Conservation (phyloP, 1,140 invertebrate genomes). For the Pseudobourletiella spinata region DNA sequence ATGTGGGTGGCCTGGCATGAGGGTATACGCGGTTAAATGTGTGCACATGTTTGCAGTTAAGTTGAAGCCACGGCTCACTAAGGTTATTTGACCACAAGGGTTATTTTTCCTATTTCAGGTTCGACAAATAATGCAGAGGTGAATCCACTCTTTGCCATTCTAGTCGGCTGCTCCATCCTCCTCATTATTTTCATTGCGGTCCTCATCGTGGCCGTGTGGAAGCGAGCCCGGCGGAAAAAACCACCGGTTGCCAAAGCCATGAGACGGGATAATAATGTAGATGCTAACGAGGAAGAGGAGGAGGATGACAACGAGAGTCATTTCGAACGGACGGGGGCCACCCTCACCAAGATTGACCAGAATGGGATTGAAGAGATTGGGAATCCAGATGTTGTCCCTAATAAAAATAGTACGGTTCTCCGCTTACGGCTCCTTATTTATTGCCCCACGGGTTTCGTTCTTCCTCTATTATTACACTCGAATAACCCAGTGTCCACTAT, state of each 20-base stretch:
- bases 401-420: constrained; percentile 69
- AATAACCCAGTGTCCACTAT: no score
- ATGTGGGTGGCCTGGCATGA: no score
- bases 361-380: constrained; percentile 34
- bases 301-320: constrained; percentile 27
- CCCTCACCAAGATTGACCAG: constrained; percentile 34
- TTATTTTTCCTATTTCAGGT: no score
- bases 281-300: neutral
- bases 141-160: constrained; percentile 32
- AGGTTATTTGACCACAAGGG: neutral
- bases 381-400: constrained; percentile 71
- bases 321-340: constrained; percentile 22
- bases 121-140: constrained; percentile 21
- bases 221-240: constrained; percentile 34
- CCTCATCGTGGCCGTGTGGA: constrained; percentile 34
- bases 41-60: no score
- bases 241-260: constrained; percentile 28
- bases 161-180: constrained; percentile 32
- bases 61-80: no score
- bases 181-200: constrained; percentile 31
- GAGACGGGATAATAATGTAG: constrained; percentile 6
- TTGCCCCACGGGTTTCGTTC: no score
- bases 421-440: neutral
- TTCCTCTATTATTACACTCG: no score
- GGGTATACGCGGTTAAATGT: no score